phyloP scores from a whole-genome alignment of 2,113 vertebrate genomes.

The Poeciliopsis occidentalis region DNA sequence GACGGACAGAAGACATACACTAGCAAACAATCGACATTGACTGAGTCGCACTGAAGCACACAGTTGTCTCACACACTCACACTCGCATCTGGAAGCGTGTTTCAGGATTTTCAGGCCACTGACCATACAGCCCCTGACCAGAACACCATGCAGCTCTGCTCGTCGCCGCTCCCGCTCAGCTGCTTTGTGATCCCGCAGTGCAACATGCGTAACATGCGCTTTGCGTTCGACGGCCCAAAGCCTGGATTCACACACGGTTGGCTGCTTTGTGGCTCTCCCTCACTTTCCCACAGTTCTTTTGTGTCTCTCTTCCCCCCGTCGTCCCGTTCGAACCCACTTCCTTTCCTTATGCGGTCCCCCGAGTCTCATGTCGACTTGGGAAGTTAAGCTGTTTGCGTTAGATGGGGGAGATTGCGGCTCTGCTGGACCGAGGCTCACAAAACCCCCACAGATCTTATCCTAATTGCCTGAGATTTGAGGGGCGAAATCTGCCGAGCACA shows the following conservation, averaged over 20 bases:
- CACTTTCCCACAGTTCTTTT: constrained; percentile 49
- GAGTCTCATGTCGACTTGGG: constrained; percentile 19
- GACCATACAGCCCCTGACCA: constrained; percentile 51
- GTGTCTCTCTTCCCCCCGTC: constrained; percentile 28
- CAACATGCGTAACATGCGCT: constrained; percentile 41
- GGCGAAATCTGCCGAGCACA: constrained; percentile 25
- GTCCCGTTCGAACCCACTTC: constrained; percentile 32
- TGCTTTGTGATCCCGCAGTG: constrained; percentile 42
- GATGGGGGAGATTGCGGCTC: constrained; percentile 28
- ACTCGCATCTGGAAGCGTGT: constrained; percentile 2
- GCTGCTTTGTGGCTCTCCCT: constrained; percentile 23
- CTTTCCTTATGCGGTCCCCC: constrained; percentile 14
- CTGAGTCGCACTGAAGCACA: constrained; percentile 38
- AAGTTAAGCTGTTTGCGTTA: constrained; percentile 35
- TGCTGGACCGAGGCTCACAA: constrained; percentile 7
- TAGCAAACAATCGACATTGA: neutral
- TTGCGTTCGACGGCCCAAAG: constrained; percentile 29
- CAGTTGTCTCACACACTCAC: constrained; percentile 1
- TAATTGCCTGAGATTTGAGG: constrained; percentile 36
- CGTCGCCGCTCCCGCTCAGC: constrained; percentile 27
- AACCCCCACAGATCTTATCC: constrained; percentile 35
- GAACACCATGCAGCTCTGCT: constrained; percentile 24
- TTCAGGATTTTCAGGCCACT: constrained; percentile 56
- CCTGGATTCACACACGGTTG: constrained; percentile 1
- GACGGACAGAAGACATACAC: constrained; percentile 1